Evolutionary conservation across 1,140 invertebrate genomes (phyloP).

Genomic region (Nilaparvata lugens): DNA sequence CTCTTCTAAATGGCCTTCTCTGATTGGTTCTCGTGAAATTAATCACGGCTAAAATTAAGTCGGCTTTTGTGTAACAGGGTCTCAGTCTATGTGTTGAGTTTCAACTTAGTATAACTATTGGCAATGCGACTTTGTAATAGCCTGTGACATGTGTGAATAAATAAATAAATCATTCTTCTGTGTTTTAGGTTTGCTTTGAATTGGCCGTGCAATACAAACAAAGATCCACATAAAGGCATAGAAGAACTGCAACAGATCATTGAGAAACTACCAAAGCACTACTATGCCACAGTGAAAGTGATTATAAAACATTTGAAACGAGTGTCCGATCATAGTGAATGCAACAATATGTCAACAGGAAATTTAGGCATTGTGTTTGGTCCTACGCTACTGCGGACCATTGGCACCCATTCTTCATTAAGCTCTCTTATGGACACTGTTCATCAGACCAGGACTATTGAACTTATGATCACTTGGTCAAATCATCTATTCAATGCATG

Average conservation of each 20-base stretch:
- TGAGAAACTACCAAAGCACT: not conserved
- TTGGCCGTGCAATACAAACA: not conserved
- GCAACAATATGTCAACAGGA: not conserved
- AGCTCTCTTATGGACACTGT: not conserved
- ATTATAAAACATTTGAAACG: not conserved
- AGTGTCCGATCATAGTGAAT: not conserved
- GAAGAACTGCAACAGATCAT: not conserved
- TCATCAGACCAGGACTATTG: not conserved
- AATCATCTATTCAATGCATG: not conserved
- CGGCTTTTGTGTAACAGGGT: too few species aligned
- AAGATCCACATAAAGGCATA: not conserved
- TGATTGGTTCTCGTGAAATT: too few species aligned
- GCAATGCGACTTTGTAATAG: not conserved
- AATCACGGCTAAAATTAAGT: too few species aligned
- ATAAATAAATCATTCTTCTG: not conserved
- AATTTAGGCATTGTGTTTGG: slow-evolving; percentile 3
- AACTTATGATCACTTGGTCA: not conserved
- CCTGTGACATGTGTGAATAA: not conserved
- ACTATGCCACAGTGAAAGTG: not conserved
- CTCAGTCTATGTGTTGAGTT: too few species aligned
- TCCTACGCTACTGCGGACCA: not conserved
- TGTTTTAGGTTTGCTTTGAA: not conserved
- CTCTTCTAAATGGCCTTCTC: too few species aligned
- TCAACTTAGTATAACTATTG: too few species aligned
- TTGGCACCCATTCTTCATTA: not conserved